Evolutionary conservation across 2,888 invertebrate genomes (phyloP).

Genomic region (Acrobasis consociella): DNA sequence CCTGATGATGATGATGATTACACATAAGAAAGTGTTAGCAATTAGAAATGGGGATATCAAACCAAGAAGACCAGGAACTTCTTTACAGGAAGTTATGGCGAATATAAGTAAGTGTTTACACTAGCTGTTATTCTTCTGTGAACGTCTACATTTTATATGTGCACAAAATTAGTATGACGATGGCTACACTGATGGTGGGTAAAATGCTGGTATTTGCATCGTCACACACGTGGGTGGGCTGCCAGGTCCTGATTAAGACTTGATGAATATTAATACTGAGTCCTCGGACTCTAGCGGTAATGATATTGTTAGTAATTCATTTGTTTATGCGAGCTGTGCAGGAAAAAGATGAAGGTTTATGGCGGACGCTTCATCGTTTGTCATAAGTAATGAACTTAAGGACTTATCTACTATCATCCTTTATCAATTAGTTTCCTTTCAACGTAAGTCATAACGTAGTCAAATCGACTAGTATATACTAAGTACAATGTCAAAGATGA

Average conservation of each 20-base stretch:
- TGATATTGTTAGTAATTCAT: constrained; percentile 31
- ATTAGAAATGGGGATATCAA: too few relatives aligned
- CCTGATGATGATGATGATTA: too few relatives aligned
- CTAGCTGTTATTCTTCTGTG: not conserved
- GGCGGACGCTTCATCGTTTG: not conserved
- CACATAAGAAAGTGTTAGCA: too few relatives aligned
- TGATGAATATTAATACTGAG: constrained; percentile 72
- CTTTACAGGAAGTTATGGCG: too few relatives aligned
- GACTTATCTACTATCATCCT: not conserved
- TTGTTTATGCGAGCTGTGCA: constrained; percentile 8
- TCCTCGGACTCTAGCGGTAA: constrained; percentile 32
- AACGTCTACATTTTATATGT: not conserved
- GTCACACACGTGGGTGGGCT: constrained; percentile 75
- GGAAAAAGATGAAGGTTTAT: not conserved
- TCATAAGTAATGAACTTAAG: not conserved
- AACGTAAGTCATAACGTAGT: too few relatives aligned
- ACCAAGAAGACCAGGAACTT: too few relatives aligned
- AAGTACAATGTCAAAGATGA: too few relatives aligned
- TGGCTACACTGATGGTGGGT: constrained; percentile 74
- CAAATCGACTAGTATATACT: too few relatives aligned
- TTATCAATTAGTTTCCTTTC: too few relatives aligned
- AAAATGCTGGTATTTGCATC: constrained; percentile 65
- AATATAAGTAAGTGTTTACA: not conserved
- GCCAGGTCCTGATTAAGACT: constrained; percentile 66
- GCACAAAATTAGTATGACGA: constrained; percentile 76